phyloP scores from a whole-genome alignment of 2,797 vertebrate species.

The Anas bernieri region DNA sequence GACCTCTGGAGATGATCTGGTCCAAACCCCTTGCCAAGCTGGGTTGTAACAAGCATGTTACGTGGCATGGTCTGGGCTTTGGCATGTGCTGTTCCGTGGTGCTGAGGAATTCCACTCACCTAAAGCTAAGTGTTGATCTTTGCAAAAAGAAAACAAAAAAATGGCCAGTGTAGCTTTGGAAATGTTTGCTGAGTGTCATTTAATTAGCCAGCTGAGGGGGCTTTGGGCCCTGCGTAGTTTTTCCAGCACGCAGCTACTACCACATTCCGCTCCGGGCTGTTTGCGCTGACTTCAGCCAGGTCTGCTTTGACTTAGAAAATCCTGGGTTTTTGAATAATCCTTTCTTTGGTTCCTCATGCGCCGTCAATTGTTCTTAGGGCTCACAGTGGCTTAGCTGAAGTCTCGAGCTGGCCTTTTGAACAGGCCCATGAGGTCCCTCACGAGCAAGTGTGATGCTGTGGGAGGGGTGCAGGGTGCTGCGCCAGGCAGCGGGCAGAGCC shows the following conservation, averaged over 20 bases:
- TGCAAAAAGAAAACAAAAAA: background rate
- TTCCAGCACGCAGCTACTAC: background rate
- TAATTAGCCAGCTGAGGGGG: background rate
- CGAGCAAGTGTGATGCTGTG: background rate
- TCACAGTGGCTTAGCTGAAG: background rate
- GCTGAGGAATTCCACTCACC: background rate
- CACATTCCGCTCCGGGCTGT: background rate
- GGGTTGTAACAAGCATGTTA: too few species aligned
- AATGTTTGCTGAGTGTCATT: background rate
- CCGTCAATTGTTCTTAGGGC: background rate
- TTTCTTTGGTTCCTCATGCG: background rate
- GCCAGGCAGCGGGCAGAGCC: background rate
- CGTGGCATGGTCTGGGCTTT: background rate
- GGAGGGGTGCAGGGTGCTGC: background rate
- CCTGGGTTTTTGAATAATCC: background rate
- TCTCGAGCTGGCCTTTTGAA: background rate
- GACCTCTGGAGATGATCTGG: too few species aligned
- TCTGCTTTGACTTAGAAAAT: background rate
- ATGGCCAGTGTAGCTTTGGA: background rate
- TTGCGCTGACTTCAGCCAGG: background rate
- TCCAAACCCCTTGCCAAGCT: too few species aligned
- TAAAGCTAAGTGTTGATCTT: background rate
- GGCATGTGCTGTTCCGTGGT: rapidly evolving
- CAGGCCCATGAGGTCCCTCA: background rate
- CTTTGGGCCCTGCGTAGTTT: background rate